phyloP scores from a whole-genome alignment of 2,797 vertebrate species.

The Okamejei kenojei region DNA sequence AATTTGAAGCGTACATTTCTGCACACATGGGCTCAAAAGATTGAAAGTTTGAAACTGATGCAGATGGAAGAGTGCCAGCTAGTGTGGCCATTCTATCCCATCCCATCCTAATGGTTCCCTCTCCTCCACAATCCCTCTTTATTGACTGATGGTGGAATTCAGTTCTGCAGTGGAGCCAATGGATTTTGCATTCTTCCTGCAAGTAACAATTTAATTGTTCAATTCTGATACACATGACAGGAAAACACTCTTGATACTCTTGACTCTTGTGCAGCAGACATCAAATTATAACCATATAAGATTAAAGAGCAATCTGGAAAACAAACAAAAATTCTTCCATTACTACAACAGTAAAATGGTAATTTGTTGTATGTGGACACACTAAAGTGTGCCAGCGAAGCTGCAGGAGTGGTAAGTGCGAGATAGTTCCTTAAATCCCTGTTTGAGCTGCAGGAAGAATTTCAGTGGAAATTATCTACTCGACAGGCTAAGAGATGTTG shows the following conservation, averaged over 20 bases:
- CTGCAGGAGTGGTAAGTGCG: neutral
- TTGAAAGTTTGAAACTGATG: too few species aligned
- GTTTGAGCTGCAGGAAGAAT: neutral
- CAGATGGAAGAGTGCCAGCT: too few species aligned
- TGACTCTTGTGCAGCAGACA: neutral
- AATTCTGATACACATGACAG: too few species aligned
- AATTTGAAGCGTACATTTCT: too few species aligned
- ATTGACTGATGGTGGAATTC: neutral
- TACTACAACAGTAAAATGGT: neutral
- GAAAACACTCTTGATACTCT: too few species aligned
- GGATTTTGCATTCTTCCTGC: neutral
- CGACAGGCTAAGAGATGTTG: neutral
- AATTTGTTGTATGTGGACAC: neutral
- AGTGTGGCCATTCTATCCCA: too few species aligned
- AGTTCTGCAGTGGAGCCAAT: neutral
- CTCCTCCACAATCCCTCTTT: neutral
- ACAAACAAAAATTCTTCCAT: neutral
- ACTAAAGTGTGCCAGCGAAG: neutral
- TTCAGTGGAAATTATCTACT: neutral
- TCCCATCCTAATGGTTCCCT: too few species aligned
- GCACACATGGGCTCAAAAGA: too few species aligned
- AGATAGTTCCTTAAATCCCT: neutral
- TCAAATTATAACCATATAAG: neutral
- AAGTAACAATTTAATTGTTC: too few species aligned
- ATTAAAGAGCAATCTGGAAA: neutral